phyloP scores from a whole-genome alignment of 2,113 vertebrate genomes.

The Dasyprocta punctata region DNA sequence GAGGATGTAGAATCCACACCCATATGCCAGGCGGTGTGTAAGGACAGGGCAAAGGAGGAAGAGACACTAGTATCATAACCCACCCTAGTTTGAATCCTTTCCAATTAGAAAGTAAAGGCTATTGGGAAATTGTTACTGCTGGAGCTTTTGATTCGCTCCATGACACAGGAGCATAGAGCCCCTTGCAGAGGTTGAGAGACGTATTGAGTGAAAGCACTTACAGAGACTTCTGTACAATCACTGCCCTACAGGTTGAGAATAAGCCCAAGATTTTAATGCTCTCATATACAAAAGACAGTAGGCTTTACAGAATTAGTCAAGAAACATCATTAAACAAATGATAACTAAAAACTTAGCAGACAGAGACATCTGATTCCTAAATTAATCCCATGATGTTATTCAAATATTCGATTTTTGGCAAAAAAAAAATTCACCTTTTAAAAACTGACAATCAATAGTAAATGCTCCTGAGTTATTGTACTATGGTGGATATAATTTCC shows the following conservation, averaged over 20 bases:
- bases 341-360: not conserved
- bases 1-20: not conserved
- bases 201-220: not conserved
- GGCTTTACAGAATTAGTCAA: not conserved
- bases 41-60: not conserved
- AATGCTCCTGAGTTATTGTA: not conserved
- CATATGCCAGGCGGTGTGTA: not conserved
- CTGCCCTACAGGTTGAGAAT: not conserved
- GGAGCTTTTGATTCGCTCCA: not conserved
- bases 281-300: not conserved
- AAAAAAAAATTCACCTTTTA: not conserved
- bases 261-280: not conserved
- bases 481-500: not conserved
- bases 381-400: not conserved
- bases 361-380: not conserved
- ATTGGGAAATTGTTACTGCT: not conserved
- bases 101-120: not conserved
- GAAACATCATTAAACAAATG: not conserved
- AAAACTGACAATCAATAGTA: not conserved
- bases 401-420: not conserved
- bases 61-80: not conserved
- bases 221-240: not conserved
- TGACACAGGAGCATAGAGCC: not conserved
- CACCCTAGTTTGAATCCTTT: not conserved
- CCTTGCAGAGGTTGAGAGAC: not conserved